Conservation (phyloP, 1,140 invertebrate genomes). For the Bombus polaris region DNA sequence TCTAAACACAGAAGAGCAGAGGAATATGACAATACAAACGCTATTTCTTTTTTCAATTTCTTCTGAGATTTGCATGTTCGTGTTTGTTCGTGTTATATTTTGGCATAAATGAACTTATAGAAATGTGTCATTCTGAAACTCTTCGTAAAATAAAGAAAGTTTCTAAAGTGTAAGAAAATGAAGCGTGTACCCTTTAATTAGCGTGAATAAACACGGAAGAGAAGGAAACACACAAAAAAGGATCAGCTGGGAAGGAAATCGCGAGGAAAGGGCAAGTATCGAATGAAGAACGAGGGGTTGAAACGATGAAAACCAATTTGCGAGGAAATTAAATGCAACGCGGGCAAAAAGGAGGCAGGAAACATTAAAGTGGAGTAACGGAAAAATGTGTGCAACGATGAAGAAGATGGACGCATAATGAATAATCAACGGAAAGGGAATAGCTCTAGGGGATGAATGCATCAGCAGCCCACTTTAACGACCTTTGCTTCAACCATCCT, state of each 20-base stretch:
- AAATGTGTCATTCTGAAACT: too few relatives aligned
- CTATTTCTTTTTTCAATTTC: too few relatives aligned
- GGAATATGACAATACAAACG: too few relatives aligned
- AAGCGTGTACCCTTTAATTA: background rate
- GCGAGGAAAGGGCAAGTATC: background rate
- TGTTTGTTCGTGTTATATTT: too few relatives aligned
- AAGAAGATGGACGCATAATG: background rate
- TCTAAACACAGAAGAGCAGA: too few relatives aligned
- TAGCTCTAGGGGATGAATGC: slow-evolving; percentile 4
- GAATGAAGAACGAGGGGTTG: background rate
- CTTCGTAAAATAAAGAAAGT: too few relatives aligned
- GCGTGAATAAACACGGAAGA: background rate
- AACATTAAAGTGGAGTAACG: slow-evolving; percentile 7
- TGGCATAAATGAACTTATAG: too few relatives aligned
- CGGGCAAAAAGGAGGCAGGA: background rate
- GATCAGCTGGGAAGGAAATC: background rate
- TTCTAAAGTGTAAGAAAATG: background rate
- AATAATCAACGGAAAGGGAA: slow-evolving; percentile 17
- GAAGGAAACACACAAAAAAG: background rate
- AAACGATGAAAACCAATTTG: background rate
- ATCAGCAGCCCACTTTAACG: background rate
- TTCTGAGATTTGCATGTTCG: too few relatives aligned
- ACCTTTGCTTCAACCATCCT: background rate
- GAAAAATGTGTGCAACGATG: slow-evolving; percentile 6
- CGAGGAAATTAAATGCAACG: background rate